Evolutionary conservation across 2,113 vertebrate species (phyloP), one percentile per base, ranked within the genome.

Genomic region (Scatophagus argus): DNA sequence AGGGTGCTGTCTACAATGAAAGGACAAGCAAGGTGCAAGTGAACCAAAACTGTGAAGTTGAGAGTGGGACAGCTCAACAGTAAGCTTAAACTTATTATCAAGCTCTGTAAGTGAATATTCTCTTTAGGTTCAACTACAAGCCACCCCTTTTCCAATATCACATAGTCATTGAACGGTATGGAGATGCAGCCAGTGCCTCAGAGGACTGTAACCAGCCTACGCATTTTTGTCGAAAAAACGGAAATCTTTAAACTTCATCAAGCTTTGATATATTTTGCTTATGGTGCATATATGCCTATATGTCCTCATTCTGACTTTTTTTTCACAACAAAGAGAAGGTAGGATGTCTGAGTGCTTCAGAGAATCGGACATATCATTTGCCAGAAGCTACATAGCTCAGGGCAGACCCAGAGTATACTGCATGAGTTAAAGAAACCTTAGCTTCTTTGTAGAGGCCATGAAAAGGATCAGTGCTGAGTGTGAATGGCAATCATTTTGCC

Each of bases 371-470:
- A 43, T n/a, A 36, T 23, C 10, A 14, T 31, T 44, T 54, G 36
- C 51, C 36, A 9, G 52, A 29, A 77, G 58, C 46, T 59, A 27
- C n/a, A 55, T 47, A 73, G 68, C 32, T 58, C 2, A 1, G 54
- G 10, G 79, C 38, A 44, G 58, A 60, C 54, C 49, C 34, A 43
- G 46, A 56, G 65, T 59, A 54, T 60, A 27, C 3, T 64, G 46
- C 52, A 55, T 70, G 63, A 55, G 81, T 81, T 64, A 81, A 74
- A 81, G 51, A 36, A 59, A 17, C 32, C 39, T 9, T 21, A 54
- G 39, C 2, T 44, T 61, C 31, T 81, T 55, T 65, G 77, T 59
- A 66, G 47, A 56, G 52, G 81, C 56, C 56, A 61, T 23, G 25
- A 27, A 72, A 73, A 63, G 47, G 51, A 74, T 65, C 51, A 54